phyloP scores from a whole-genome alignment of 1,140 invertebrate species.

The Lamellibrachia luymesi region DNA sequence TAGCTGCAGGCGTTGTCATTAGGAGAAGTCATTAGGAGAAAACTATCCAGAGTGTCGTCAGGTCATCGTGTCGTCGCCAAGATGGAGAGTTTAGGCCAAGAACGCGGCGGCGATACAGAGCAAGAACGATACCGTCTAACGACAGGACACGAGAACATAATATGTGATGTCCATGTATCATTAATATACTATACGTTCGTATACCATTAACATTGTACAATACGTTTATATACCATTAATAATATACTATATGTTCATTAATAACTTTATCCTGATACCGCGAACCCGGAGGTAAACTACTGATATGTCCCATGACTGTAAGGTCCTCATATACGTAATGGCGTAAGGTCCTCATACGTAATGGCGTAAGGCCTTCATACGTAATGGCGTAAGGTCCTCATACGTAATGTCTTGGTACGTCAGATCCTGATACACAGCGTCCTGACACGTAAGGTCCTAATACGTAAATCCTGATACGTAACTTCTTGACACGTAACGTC shows the following conservation, averaged over 20 bases:
- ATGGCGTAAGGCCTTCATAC: neutral
- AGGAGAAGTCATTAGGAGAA: neutral
- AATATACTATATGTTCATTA: neutral
- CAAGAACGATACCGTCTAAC: neutral
- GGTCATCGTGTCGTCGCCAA: too few species aligned
- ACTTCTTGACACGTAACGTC: neutral
- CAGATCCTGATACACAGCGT: neutral
- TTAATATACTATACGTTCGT: too few species aligned
- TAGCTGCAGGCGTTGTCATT: neutral
- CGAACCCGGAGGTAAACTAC: too few species aligned
- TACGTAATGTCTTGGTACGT: neutral
- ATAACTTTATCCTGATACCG: too few species aligned
- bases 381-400: neutral
- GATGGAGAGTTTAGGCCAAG: neutral
- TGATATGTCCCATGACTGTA: too few species aligned
- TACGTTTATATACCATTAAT: neutral
- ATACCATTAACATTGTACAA: neutral
- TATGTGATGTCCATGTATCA: too few species aligned
- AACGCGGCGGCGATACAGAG: neutral
- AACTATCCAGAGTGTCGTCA: neutral
- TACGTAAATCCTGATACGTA: neutral
- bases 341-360: neutral
- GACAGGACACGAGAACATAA: neutral
- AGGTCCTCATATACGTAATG: too few species aligned
- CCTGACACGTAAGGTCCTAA: neutral